Conservation (phyloP, 1,140 invertebrate genomes). For the Ylistrum balloti region DNA sequence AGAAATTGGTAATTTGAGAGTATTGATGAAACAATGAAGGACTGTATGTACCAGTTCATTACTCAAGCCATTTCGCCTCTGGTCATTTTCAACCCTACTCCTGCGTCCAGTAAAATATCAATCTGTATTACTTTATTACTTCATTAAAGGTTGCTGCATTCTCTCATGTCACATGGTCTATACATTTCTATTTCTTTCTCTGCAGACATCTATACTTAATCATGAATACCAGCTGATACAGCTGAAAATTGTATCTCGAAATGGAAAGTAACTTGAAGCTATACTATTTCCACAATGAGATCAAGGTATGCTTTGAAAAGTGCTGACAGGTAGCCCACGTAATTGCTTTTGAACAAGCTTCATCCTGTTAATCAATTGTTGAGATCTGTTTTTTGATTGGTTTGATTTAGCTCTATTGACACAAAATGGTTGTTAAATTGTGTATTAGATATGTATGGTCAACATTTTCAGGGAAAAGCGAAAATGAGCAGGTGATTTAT, state of each 20-base stretch:
- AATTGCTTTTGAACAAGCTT: background rate
- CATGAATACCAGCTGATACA: background rate
- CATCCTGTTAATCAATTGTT: background rate
- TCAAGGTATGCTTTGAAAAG: conserved; percentile 21
- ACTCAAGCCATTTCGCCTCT: too few relatives aligned
- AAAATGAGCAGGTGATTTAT: too few relatives aligned
- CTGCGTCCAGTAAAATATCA: too few relatives aligned
- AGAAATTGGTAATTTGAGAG: too few relatives aligned
- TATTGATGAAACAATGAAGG: too few relatives aligned
- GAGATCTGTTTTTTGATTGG: background rate
- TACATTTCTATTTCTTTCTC: background rate
- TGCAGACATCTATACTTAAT: background rate
- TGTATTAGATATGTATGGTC: background rate
- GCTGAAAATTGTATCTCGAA: too few relatives aligned
- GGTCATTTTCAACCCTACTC: too few relatives aligned
- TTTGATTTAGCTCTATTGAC: background rate
- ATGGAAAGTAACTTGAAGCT: too few relatives aligned
- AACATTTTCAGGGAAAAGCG: background rate
- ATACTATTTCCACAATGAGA: too few relatives aligned
- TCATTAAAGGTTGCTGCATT: background rate
- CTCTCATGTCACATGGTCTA: background rate
- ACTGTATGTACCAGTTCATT: too few relatives aligned
- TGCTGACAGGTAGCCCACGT: background rate
- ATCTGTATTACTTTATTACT: background rate
- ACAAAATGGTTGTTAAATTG: background rate